Evolutionary conservation across 2,797 vertebrate genomes (phyloP).

Genomic region (Notoglanidium macrostoma): DNA sequence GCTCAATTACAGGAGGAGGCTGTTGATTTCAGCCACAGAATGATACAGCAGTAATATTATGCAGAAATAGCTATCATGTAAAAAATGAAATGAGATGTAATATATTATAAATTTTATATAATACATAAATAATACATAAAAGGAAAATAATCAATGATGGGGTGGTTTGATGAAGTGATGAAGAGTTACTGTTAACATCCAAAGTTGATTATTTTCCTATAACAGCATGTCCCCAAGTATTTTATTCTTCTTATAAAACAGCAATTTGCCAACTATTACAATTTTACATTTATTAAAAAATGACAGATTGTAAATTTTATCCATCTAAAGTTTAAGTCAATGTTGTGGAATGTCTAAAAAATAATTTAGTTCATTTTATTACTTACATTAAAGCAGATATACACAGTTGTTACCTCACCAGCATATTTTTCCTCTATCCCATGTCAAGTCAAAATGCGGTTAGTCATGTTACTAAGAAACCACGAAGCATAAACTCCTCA

Average conservation of each 20-base stretch:
- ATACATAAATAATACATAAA: neutral
- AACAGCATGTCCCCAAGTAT: neutral
- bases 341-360: neutral
- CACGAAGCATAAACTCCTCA: neutral
- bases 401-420: neutral
- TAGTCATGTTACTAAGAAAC: neutral
- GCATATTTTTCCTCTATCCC: neutral
- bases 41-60: neutral
- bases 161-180: neutral
- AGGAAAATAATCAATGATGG: neutral
- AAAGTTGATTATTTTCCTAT: neutral
- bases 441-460: neutral
- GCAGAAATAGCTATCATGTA: neutral
- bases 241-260: neutral
- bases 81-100: neutral
- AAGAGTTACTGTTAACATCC: neutral
- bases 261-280: neutral
- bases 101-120: neutral
- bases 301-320: neutral
- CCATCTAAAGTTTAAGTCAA: neutral
- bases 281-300: neutral
- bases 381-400: neutral
- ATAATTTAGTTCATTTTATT: neutral
- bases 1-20: conserved; percentile 45
- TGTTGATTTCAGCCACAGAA: conserved; percentile 5